Base-by-base conservation (phyloP, 2,113 vertebrate genomes). In the Xiphophorus couchianus region DNA sequence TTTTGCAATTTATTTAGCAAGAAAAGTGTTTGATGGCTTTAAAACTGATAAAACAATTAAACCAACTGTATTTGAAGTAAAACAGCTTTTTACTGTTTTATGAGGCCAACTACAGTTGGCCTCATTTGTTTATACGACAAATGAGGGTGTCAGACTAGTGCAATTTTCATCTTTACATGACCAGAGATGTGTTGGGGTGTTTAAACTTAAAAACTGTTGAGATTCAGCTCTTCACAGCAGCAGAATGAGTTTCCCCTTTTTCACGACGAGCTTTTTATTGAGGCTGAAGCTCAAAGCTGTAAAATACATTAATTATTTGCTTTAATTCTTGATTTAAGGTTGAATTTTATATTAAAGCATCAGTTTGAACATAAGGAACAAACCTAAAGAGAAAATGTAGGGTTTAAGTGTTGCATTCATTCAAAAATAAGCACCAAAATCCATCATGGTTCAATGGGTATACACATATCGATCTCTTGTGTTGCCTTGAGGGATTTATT, bases 161-260 rank as follows among this genome's bases (percentile, higher is more conserved):
- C 63, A 60, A 35, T 13, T 71, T 1, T 9, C 35, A 2, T 63
- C 79, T 62, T 72, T 37, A 65, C n/a, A 17, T 17, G 33, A 76
- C 44, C n/a, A 31, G 48, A 14, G 4, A 69, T 74, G 10, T 58
- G 39, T 71, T 51, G 12, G 10, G 0, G 0, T 42, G 11, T 77
- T 44, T 70, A 62, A 37, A 67, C 65, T 5, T 8, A 14, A 1
- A 17, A 15, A 31, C 29, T 71, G 75, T 25, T 30, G 72, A 76
- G 81, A 74, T 33, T 58, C 3, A 62, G 31, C 48, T 86, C 68
- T 76, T 77, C 28, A 27, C 39, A 68, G 15, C 22, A 67, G 17
- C 74, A 67, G 15, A 62, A 22, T 2, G 39, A 81, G 71, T 81
- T 91, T 91, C 86, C 91, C 89, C 88, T 89, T 91, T 91, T 85